These are phyloP conservation scores for Pentalonia nigronervosa DNA, from an alignment of 1,140 invertebrate genomes.

Conservation along the genomic window DNA sequence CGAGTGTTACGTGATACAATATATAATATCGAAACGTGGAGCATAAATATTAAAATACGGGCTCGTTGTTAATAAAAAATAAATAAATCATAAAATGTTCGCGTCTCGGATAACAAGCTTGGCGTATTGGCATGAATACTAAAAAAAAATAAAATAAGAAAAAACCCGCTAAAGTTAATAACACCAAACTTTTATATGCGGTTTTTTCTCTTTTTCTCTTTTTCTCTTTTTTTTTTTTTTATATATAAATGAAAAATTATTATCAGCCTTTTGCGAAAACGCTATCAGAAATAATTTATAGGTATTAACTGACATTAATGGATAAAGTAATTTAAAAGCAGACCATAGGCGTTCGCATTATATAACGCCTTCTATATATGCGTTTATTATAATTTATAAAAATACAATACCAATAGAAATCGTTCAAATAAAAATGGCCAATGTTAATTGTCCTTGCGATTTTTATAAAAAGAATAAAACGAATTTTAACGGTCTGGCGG, in stretches of 20 bases:
- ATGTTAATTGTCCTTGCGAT: background rate
- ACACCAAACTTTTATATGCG: background rate
- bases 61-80: conserved; percentile 17
- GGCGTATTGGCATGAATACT: background rate
- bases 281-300: background rate
- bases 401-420: background rate
- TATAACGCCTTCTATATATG: background rate
- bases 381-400: background rate
- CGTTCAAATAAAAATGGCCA: background rate
- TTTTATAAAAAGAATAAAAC: background rate
- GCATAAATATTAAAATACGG: conserved; percentile 16
- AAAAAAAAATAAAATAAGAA: background rate
- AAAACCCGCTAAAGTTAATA: background rate
- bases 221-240: background rate
- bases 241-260: conserved; percentile 14
- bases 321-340: conserved; percentile 19
- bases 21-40: background rate
- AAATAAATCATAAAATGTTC: conserved; percentile 8
- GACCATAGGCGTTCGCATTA: background rate
- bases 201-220: background rate
- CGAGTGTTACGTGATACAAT: background rate
- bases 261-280: background rate
- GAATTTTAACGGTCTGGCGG: background rate
- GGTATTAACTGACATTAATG: conserved; percentile 1
- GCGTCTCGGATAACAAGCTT: background rate